Evolutionary conservation across 92 coral and sea anemone genomes (phyloP).

Genomic region (Parazoanthus swiftii): DNA sequence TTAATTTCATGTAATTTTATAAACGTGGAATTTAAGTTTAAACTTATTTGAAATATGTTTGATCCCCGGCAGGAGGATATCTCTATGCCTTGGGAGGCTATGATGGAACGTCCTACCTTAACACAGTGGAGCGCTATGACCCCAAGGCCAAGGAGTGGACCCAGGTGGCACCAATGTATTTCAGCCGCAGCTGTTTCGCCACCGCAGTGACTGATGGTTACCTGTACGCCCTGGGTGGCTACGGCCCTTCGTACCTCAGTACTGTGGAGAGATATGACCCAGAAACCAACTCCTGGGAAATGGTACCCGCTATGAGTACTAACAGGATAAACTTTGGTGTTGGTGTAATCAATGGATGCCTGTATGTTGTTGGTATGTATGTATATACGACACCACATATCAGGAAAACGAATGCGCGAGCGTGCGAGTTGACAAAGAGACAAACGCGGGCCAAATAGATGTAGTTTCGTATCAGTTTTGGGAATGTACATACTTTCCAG

Average conservation of each 20-base stretch:
- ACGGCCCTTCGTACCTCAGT: conserved; percentile 85
- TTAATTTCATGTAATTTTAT: too few species aligned
- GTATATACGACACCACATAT: too few species aligned
- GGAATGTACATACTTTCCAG: too few species aligned
- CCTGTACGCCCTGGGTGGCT: conserved; percentile 90
- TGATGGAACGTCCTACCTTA: conserved; percentile 81
- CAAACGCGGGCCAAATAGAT: too few species aligned
- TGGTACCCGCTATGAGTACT: conserved; percentile 93
- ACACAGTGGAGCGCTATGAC: conserved; percentile 84
- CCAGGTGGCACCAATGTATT: conserved; percentile 79
- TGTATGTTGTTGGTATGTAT: conserved; percentile 85
- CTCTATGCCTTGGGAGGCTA: conserved; percentile 88
- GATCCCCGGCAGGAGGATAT: conserved; percentile 45
- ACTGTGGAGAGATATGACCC: conserved; percentile 91
- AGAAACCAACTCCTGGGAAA: conserved; percentile 77
- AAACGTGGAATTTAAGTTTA: not conserved
- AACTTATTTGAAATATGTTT: not conserved
- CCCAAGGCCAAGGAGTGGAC: conserved; percentile 80
- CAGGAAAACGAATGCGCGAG: too few species aligned
- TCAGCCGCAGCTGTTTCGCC: conserved; percentile 93
- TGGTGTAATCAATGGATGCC: conserved; percentile 77
- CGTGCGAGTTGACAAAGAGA: too few species aligned
- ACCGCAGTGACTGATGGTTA: conserved; percentile 87
- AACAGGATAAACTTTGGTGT: conserved; percentile 90
- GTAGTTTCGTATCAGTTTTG: too few species aligned